These are phyloP conservation scores for Liodrosophila aerea DNA, from an alignment of 2,888 invertebrate genomes.

Conservation along the genomic window DNA sequence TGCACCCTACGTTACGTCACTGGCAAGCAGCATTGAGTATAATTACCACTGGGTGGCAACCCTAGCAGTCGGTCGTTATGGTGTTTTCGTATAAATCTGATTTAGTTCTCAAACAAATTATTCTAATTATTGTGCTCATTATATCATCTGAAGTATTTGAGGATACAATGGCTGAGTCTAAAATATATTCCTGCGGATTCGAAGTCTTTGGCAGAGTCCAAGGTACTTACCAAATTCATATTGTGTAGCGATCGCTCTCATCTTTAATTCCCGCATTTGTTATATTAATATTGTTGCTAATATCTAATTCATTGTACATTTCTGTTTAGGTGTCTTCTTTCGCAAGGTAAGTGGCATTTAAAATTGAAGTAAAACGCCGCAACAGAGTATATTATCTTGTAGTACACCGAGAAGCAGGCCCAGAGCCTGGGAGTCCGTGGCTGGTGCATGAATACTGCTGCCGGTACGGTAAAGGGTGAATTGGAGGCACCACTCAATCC, in stretches of 20 bases:
- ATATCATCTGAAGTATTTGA: slow-evolving; percentile 3
- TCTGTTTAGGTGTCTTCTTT: slow-evolving; percentile 79
- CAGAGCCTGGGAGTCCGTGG: slow-evolving; percentile 85
- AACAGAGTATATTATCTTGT: slow-evolving; percentile 16
- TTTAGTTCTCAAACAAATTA: slow-evolving; percentile 37
- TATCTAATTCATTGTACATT: slow-evolving; percentile 13
- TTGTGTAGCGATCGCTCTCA: no score
- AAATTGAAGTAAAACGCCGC: not conserved
- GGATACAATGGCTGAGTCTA: slow-evolving; percentile 27
- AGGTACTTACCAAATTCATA: slow-evolving; percentile 63
- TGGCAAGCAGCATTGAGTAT: not conserved
- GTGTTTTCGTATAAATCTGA: slow-evolving; percentile 43
- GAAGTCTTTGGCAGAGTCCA: slow-evolving; percentile 79
- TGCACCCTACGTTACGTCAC: not conserved
- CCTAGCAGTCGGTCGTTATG: slow-evolving; percentile 54
- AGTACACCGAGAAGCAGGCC: slow-evolving; percentile 86
- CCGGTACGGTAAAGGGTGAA: slow-evolving; percentile 86
- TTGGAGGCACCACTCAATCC: slow-evolving; percentile 84
- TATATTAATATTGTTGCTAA: not conserved
- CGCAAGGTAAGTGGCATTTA: slow-evolving; percentile 73
- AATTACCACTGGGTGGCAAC: slow-evolving; percentile 26
- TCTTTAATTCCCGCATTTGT: no score
- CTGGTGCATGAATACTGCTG: slow-evolving; percentile 87
- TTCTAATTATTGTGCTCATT: slow-evolving; percentile 13
- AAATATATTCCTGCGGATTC: slow-evolving; percentile 65